Base-by-base conservation (phyloP, 2,888 invertebrate genomes). In the Nymphalis urticae region DNA sequence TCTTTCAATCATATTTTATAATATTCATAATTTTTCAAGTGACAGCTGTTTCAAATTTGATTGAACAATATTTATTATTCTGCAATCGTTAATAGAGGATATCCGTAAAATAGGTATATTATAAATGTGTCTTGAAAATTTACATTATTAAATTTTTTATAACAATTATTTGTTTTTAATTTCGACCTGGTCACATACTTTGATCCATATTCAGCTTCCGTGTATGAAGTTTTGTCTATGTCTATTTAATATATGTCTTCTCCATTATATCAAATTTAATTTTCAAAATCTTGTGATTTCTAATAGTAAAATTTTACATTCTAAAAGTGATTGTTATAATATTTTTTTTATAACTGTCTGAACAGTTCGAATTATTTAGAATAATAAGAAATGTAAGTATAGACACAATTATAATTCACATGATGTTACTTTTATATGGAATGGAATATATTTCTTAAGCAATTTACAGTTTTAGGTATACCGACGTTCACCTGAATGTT, bases 401-500 rank as follows among this genome's bases (percentile, higher is more conserved):
- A 50, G 7, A 19, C 50, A n/a, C 6, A 50, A 32, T 32, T n/a
- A 50, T 48, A 2, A 42, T 42, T 42, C 13, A 42, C 4, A 42
- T 10, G 42, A 42, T 42, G 42, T 42, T 42, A 42, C 13, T 42
- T 42, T 13, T 42, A 1, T 42, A 13, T 13, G 4, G 13, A 42
- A 13, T 13, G 42, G 10, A 42, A 42, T 13, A 42, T 42, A 42
- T 42, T 42, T 13, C 13, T 21, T 32, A 8, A 48, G 16, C 19
- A 50, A 50, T 56, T 27, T 17, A 48, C 48, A 59, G 32, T 10
- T 27, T 32, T 48, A 21, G 61, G 54, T 16, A 62, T 48, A 62
- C 48, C 72, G 61, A 62, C 65, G 58, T 71, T 88, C 88, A 89
- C 84, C 85, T 87, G 86, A 83, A 81, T 82, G 82, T 85, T 80